Percentiles rank a stretch among this genome's conserved stretches.
Conservation (phyloP, 2,113 vertebrate genomes). For the Ciconia maguari region DNA sequence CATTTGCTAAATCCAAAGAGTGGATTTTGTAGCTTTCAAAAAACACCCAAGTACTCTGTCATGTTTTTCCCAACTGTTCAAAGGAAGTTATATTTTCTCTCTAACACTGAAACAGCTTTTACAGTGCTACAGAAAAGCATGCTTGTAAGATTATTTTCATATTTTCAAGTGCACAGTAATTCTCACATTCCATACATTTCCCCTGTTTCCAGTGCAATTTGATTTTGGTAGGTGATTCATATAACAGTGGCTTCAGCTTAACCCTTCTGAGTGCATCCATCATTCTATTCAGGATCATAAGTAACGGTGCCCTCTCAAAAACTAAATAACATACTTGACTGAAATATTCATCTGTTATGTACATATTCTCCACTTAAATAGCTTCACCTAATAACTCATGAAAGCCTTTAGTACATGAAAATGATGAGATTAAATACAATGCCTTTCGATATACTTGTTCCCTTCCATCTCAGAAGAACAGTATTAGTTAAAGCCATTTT, state of each 20-base stretch:
- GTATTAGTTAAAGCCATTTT: neutral
- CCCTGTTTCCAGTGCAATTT: neutral
- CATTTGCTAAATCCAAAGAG: neutral
- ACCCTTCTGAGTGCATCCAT: slow-evolving; percentile 31
- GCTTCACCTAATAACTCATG: neutral
- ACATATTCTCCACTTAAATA: slow-evolving; percentile 14
- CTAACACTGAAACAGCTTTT: neutral
- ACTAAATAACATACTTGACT: neutral
- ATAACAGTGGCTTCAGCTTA: slow-evolving; percentile 47
- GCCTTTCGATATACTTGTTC: neutral
- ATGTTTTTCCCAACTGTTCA: neutral
- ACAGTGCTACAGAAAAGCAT: slow-evolving; percentile 5
- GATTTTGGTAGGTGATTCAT: neutral
- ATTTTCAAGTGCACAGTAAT: slow-evolving; percentile 9
- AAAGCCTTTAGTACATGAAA: slow-evolving; percentile 19
- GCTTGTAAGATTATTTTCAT: slow-evolving; percentile 8
- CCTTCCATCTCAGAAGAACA: neutral
- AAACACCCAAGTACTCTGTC: neutral
- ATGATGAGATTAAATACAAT: slow-evolving; percentile 20
- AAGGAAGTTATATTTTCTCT: neutral
- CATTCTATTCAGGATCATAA: slow-evolving; percentile 35
- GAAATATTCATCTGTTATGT: slow-evolving; percentile 23
- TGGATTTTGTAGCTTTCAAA: neutral
- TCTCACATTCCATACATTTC: slow-evolving; percentile 36
- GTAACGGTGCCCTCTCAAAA: slow-evolving; percentile 32